A percentile compares a stretch with the other conserved stretches of the same genome.
Evolutionary conservation across 2,888 invertebrate species (phyloP).

Genomic region (Muscina levida): DNA sequence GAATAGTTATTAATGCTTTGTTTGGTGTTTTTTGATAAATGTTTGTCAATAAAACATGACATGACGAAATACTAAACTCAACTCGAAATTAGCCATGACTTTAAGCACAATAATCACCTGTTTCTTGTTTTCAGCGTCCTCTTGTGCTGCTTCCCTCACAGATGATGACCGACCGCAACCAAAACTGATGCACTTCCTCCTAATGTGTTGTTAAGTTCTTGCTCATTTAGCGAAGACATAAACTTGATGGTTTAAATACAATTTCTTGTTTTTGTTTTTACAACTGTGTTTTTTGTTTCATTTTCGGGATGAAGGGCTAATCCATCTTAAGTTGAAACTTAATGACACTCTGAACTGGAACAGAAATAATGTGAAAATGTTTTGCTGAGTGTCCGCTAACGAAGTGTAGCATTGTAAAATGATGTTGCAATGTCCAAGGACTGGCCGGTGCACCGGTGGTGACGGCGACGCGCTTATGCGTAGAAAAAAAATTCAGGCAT

Average conservation of each 20-base stretch:
- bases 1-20: neutral
- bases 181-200: constrained; percentile 37
- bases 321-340: constrained; percentile 34
- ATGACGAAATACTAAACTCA: constrained; percentile 9
- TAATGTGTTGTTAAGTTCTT: constrained; percentile 27
- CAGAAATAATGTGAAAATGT: constrained; percentile 52
- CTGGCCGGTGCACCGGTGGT: neutral
- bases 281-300: constrained; percentile 18
- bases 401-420: constrained; percentile 31
- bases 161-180: constrained; percentile 3
- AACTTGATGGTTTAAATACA: constrained; percentile 37
- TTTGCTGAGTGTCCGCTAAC: constrained; percentile 42
- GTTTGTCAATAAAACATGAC: constrained; percentile 54
- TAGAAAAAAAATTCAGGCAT: neutral
- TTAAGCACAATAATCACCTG: constrained; percentile 45
- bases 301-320: constrained; percentile 21
- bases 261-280: constrained; percentile 34
- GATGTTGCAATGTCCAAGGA: neutral
- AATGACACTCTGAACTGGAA: constrained; percentile 54
- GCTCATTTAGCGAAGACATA: constrained; percentile 35
- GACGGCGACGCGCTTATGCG: constrained; percentile 16
- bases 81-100: constrained; percentile 27
- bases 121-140: constrained; percentile 7
- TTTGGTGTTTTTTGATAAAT: constrained; percentile 47
- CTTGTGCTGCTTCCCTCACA: constrained; percentile 8